A percentile compares a stretch with the other conserved stretches of the same genome.
Conservation (phyloP, 2,797 vertebrate species). For the Octomys mimax region DNA sequence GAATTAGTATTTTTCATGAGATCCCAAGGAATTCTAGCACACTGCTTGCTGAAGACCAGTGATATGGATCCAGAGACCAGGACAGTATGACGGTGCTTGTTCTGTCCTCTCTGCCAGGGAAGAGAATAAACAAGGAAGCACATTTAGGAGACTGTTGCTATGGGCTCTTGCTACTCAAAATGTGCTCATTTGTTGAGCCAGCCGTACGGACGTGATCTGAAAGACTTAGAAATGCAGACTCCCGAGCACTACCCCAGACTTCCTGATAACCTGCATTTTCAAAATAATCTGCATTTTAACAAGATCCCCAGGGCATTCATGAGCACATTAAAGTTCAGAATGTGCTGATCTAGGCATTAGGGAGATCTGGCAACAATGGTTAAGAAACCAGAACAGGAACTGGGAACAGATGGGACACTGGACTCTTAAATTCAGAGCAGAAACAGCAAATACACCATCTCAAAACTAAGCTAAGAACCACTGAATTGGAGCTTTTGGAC, state of each 20-base stretch:
- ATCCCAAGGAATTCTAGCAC: background rate
- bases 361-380: constrained; percentile 16
- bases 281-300: constrained; percentile 38
- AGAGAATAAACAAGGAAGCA: constrained; percentile 20
- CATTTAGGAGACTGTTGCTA: background rate
- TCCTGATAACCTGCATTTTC: constrained; percentile 41
- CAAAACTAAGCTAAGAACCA: background rate
- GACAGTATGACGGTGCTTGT: background rate
- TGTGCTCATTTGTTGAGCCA: background rate
- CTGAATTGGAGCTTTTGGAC: background rate
- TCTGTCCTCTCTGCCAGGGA: background rate
- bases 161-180: constrained; percentile 10
- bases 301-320: background rate
- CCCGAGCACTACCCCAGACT: background rate
- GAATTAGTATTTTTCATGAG: background rate
- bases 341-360: background rate
- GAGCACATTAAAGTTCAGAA: background rate
- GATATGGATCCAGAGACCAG: background rate
- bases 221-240: background rate
- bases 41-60: background rate
- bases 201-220: background rate
- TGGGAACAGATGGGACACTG: background rate
- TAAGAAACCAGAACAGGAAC: constrained; percentile 23
- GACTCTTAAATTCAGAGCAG: constrained; percentile 33
- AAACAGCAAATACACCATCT: constrained; percentile 14